Conservation (phyloP, 37 sponge, comb jelly and placozoan genomes). For the Axinella damicornis region DNA sequence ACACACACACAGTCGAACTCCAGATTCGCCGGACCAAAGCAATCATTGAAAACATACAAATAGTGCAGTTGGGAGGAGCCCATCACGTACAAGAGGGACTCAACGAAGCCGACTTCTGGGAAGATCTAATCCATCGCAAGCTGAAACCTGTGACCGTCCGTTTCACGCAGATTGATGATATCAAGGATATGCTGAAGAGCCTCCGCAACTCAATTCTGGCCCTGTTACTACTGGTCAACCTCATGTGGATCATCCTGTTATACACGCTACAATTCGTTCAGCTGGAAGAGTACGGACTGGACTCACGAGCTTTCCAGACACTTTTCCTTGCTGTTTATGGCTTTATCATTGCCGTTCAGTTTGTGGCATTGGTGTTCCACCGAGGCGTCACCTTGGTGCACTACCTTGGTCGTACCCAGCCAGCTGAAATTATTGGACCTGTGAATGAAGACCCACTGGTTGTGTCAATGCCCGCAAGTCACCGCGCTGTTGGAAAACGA, state of each 20-base stretch:
- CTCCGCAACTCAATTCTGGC: constrained; percentile 61
- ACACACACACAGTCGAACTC: constrained; percentile 45
- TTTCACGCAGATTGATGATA: constrained; percentile 39
- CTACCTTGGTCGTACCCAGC: constrained; percentile 51
- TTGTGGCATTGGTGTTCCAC: constrained; percentile 63
- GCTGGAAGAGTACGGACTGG: constrained; percentile 32
- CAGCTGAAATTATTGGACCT: not conserved
- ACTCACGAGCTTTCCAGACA: constrained; percentile 38
- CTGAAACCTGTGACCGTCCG: constrained; percentile 48
- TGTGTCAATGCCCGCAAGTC: too few species aligned
- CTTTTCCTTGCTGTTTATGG: constrained; percentile 68
- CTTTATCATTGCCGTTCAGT: constrained; percentile 61
- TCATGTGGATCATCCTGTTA: constrained; percentile 78
- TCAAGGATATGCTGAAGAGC: constrained; percentile 37
- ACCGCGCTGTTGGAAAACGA: too few species aligned
- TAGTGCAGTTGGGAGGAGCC: not conserved
- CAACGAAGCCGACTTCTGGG: constrained; percentile 69
- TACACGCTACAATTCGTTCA: constrained; percentile 34
- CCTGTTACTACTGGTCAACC: constrained; percentile 64
- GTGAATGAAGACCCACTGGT: too few species aligned
- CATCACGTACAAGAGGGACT: too few species aligned
- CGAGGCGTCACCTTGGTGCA: constrained; percentile 70
- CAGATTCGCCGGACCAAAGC: constrained; percentile 40
- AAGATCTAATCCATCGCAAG: not conserved
- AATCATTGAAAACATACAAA: constrained; percentile 4